Evolutionary conservation across 2,113 vertebrate species (phyloP).

Genomic region (Atlantisia rogersi): DNA sequence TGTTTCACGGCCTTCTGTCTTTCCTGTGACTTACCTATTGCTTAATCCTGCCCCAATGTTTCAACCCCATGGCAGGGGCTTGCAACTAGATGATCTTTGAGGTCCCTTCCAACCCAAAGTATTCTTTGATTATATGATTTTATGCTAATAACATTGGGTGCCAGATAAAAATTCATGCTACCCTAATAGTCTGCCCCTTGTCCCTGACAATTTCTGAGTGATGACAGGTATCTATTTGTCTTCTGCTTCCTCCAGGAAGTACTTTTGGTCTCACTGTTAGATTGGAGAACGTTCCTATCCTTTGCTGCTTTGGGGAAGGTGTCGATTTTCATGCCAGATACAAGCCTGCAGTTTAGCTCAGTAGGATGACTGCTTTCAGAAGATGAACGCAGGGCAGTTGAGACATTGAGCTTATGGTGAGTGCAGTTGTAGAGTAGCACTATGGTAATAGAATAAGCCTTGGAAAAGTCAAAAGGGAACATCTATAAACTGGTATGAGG

Average conservation of each 20-base stretch:
- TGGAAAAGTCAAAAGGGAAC: neutral
- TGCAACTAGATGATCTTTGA: too few relatives aligned
- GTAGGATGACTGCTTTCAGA: neutral
- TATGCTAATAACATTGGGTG: neutral
- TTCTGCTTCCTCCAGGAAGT: neutral
- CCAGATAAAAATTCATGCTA: neutral
- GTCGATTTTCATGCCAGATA: neutral
- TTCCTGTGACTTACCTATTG: neutral
- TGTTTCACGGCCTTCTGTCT: neutral
- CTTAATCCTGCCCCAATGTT: neutral
- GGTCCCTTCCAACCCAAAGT: too few relatives aligned
- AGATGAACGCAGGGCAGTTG: neutral
- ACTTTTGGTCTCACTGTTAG: neutral
- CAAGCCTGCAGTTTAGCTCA: neutral
- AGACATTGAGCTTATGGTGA: neutral
- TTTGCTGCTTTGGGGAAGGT: neutral
- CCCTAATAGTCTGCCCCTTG: neutral
- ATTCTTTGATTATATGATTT: neutral
- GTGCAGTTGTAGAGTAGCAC: neutral
- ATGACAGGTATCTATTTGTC: neutral
- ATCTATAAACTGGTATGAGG: neutral
- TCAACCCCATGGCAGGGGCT: too few relatives aligned
- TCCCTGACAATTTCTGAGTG: neutral
- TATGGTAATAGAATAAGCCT: neutral
- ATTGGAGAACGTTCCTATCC: neutral